Evolutionary conservation across 2,888 invertebrate species (phyloP).

Genomic region (Phortica okadai): DNA sequence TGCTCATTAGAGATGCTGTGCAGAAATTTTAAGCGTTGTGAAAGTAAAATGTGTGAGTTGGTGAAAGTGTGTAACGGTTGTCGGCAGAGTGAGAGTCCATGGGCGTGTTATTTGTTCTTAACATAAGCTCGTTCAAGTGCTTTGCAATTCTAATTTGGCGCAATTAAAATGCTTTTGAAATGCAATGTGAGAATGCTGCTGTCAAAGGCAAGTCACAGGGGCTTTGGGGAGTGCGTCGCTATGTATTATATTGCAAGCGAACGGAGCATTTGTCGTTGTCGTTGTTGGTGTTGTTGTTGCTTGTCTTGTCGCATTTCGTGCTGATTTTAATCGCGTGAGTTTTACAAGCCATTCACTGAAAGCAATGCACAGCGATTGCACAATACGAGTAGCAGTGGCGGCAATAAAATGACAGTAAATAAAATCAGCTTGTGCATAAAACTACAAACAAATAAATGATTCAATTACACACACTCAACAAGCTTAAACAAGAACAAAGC

Average conservation of each 20-base stretch:
- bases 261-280: background rate
- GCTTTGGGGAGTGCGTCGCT: background rate
- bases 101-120: background rate
- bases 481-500: background rate
- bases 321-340: slow-evolving; percentile 2
- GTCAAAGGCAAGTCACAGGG: background rate
- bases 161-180: slow-evolving; percentile 63
- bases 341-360: background rate
- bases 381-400: slow-evolving; percentile 1
- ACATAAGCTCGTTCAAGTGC: background rate
- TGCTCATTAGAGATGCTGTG: slow-evolving; percentile 16
- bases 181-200: slow-evolving; percentile 43
- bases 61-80: background rate
- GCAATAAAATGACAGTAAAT: background rate
- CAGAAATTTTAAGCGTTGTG: background rate
- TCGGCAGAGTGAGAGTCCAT: background rate
- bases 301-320: background rate
- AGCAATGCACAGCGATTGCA: background rate
- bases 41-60: background rate
- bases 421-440: background rate
- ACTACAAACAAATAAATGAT: background rate
- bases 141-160: slow-evolving; percentile 34
- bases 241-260: background rate
- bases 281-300: background rate
- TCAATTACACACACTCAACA: background rate